Conservation (phyloP, 2,888 invertebrate species). For the Parnassius mnemosyne region DNA sequence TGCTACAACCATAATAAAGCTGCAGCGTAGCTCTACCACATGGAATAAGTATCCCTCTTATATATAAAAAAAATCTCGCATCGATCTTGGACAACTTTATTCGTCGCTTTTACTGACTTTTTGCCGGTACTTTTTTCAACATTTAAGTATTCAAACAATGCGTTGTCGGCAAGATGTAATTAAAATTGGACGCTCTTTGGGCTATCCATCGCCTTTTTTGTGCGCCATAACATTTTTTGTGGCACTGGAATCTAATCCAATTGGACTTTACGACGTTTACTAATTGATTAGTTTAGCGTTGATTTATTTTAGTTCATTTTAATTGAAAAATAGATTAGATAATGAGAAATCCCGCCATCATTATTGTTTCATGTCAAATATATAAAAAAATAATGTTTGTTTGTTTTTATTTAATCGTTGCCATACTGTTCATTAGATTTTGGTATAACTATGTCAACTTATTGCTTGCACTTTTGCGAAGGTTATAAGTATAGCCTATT, state of each 20-base stretch:
- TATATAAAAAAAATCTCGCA: slow-evolving; percentile 27
- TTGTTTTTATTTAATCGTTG: not conserved
- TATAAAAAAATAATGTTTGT: not conserved
- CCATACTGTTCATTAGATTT: too few relatives aligned
- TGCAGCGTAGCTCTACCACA: too few relatives aligned
- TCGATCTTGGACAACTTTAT: slow-evolving; percentile 55
- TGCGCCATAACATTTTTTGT: slow-evolving; percentile 41
- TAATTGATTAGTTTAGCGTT: slow-evolving; percentile 66
- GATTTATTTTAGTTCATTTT: slow-evolving; percentile 24
- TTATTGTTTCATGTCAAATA: not conserved
- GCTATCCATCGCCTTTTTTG: slow-evolving; percentile 48
- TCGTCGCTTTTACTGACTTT: slow-evolving; percentile 39
- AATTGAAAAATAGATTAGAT: slow-evolving; percentile 23
- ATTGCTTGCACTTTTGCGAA: too few relatives aligned
- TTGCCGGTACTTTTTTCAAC: slow-evolving; percentile 38
- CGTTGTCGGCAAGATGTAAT: slow-evolving; percentile 66
- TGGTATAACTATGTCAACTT: too few relatives aligned
- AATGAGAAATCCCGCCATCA: not conserved
- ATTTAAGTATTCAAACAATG: slow-evolving; percentile 47
- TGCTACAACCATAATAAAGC: too few relatives aligned
- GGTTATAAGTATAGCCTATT: too few relatives aligned
- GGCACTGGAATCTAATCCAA: slow-evolving; percentile 50
- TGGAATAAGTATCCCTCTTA: too few relatives aligned
- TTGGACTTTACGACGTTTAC: slow-evolving; percentile 55
- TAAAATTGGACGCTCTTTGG: slow-evolving; percentile 58